Conservation (phyloP, 2,113 vertebrate species). For the Noturus placidus region DNA sequence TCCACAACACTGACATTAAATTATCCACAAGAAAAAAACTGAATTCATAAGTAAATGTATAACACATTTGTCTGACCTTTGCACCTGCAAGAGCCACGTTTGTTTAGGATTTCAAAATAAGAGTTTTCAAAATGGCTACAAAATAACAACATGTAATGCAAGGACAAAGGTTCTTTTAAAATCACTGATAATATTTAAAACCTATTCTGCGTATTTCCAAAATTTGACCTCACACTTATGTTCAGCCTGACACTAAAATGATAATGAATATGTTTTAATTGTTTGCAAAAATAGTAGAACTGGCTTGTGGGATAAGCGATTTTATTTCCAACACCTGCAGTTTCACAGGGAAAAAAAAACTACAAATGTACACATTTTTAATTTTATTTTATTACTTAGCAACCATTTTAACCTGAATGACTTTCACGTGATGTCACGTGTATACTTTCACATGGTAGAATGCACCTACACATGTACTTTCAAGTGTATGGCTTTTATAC, state of each 20-base stretch:
- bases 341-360: not conserved
- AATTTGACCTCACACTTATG: not conserved
- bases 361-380: not conserved
- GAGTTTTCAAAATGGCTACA: not conserved
- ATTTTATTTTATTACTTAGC: not conserved
- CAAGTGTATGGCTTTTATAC: not conserved
- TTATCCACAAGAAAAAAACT: not conserved
- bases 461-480: not conserved
- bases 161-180: not conserved
- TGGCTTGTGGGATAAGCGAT: not conserved
- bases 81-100: not conserved
- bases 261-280: not conserved
- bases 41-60: not conserved
- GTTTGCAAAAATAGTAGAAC: not conserved
- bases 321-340: not conserved
- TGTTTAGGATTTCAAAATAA: not conserved
- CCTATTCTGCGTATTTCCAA: not conserved
- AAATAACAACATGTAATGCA: not conserved
- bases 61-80: not conserved
- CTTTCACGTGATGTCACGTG: not conserved
- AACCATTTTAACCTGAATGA: not conserved
- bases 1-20: too few species aligned
- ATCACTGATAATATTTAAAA: not conserved
- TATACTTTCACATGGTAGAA: not conserved
- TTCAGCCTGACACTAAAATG: not conserved